A percentile compares a stretch with the other conserved stretches of the same genome.
These are phyloP conservation scores for Neodiprion pinetum DNA, from an alignment of 1,140 invertebrate species.

Conservation along the genomic window DNA sequence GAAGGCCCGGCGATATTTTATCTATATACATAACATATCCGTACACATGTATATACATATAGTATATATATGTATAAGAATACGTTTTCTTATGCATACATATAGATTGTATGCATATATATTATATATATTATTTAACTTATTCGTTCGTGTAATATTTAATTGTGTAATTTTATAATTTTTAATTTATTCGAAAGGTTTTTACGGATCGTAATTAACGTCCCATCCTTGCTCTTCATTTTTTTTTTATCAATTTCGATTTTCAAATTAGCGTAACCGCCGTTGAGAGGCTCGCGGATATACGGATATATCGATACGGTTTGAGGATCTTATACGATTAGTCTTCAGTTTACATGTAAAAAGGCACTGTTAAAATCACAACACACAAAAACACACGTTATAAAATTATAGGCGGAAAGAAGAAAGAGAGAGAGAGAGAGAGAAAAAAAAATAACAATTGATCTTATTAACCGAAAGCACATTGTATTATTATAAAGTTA, in stretches of 20 bases:
- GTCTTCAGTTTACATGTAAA: conserved; percentile 39
- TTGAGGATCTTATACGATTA: neutral
- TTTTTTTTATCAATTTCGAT: neutral
- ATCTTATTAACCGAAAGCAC: conserved; percentile 9
- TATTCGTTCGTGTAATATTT: neutral
- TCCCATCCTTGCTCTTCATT: too few relatives aligned
- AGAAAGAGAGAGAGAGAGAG: conserved; percentile 8
- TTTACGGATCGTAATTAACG: too few relatives aligned
- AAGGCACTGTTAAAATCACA: conserved; percentile 52
- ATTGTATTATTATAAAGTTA: conserved; percentile 27
- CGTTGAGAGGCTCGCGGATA: neutral
- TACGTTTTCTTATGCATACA: too few relatives aligned
- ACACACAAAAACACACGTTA: conserved; percentile 24
- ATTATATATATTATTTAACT: neutral
- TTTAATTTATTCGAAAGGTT: neutral
- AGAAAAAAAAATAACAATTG: neutral
- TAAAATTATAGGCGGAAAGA: conserved; percentile 27
- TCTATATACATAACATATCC: too few relatives aligned
- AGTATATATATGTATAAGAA: too few relatives aligned
- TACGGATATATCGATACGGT: too few relatives aligned
- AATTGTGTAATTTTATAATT: neutral
- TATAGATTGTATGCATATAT: neutral
- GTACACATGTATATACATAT: too few relatives aligned
- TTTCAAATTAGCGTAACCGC: neutral
- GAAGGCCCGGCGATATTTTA: too few relatives aligned